Evolutionary conservation across 2,113 vertebrate species (phyloP).

Genomic region (Myotis brandtii): DNA sequence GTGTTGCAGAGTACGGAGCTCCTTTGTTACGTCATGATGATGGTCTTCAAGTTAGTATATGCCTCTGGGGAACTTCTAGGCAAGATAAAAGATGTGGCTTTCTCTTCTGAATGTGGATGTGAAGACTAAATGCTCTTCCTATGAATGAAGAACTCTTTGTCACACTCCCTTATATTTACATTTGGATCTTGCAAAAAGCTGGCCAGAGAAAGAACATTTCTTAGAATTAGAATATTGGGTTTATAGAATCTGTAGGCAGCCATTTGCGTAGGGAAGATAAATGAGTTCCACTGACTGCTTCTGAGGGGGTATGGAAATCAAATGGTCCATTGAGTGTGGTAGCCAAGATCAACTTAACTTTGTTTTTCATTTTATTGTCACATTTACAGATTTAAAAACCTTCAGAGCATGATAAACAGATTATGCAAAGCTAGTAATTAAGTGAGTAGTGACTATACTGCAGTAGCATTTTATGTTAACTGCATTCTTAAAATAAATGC

Average conservation of each 20-base stretch:
- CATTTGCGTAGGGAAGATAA: background rate
- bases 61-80: background rate
- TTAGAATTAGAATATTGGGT: background rate
- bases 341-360: constrained; percentile 31
- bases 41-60: background rate
- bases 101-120: background rate
- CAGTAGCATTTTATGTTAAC: constrained; percentile 61
- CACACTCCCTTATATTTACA: background rate
- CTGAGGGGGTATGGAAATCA: background rate
- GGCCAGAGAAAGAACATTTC: background rate
- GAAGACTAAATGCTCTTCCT: background rate
- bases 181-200: background rate
- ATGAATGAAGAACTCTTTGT: background rate
- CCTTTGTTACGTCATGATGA: background rate
- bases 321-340: constrained; percentile 16
- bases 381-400: constrained; percentile 36
- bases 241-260: background rate
- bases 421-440: constrained; percentile 65
- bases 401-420: constrained; percentile 42
- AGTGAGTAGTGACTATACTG: constrained; percentile 31
- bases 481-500: constrained; percentile 59
- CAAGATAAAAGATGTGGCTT: background rate
- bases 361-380: constrained; percentile 57
- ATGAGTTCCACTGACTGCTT: background rate
- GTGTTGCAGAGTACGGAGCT: background rate